These are phyloP conservation scores for Melanogrammus aeglefinus DNA, from an alignment of 2,797 vertebrate genomes.

Conservation along the genomic window DNA sequence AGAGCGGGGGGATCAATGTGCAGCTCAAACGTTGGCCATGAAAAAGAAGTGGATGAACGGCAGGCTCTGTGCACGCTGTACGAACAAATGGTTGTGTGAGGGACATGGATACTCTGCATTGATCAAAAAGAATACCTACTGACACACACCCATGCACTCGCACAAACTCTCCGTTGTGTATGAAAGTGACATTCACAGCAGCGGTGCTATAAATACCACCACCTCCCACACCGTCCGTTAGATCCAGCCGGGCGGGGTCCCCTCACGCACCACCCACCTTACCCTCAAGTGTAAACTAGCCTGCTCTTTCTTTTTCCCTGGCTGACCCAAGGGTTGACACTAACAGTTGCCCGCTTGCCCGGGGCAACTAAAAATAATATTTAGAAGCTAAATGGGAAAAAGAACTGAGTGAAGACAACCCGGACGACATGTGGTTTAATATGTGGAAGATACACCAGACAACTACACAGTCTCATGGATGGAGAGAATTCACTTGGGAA, in stretches of 20 bases:
- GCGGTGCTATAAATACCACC: slow-evolving; percentile 29
- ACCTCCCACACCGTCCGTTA: slow-evolving; percentile 20
- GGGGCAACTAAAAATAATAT: no score
- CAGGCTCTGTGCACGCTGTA: not conserved
- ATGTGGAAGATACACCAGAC: no score
- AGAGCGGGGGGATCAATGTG: slow-evolving; percentile 27
- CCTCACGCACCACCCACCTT: slow-evolving; percentile 20
- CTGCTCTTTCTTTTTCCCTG: not conserved
- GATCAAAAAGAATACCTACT: not conserved
- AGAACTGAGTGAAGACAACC: no score
- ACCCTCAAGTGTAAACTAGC: slow-evolving; percentile 23
- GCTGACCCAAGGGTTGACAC: not conserved
- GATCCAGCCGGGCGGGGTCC: slow-evolving; percentile 26
- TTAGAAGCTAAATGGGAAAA: no score
- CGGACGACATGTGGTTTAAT: no score
- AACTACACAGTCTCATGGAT: no score
- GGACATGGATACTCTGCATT: not conserved
- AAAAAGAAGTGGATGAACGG: slow-evolving; percentile 18
- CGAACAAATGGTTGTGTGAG: not conserved
- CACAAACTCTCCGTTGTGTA: not conserved
- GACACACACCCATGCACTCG: not conserved
- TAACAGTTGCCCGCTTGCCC: no score
- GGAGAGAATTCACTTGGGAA: no score
- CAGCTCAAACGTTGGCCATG: slow-evolving; percentile 33
- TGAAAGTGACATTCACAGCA: slow-evolving; percentile 11